phyloP scores from a whole-genome alignment of 2,888 invertebrate genomes.

The Epinotia nisella region DNA sequence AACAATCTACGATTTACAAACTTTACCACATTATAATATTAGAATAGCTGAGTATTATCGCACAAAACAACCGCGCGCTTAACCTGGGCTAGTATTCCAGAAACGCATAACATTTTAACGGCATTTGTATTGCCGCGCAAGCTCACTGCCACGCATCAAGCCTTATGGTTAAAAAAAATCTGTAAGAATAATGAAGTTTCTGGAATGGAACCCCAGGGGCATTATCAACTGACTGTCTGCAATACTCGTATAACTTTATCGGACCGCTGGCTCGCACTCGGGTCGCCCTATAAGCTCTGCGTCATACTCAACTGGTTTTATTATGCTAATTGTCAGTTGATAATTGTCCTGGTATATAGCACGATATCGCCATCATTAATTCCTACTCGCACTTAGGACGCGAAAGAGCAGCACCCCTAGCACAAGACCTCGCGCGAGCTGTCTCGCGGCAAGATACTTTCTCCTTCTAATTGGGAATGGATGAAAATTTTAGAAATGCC shows the following conservation, averaged over 20 bases:
- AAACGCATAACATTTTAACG: neutral
- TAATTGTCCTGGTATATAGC: constrained; percentile 2
- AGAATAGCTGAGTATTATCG: neutral
- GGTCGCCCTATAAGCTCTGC: neutral
- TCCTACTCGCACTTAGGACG: neutral
- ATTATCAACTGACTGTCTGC: neutral
- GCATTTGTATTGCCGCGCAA: too few relatives aligned
- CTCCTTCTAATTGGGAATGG: too few relatives aligned
- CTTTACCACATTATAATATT: too few relatives aligned
- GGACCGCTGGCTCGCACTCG: neutral
- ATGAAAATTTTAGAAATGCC: too few relatives aligned
- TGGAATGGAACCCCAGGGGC: neutral
- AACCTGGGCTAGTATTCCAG: neutral
- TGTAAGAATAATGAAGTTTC: neutral
- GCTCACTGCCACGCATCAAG: neutral
- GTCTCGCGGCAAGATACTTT: too few relatives aligned
- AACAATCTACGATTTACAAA: too few relatives aligned
- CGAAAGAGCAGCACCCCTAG: neutral
- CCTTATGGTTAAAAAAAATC: neutral
- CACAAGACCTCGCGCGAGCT: too few relatives aligned
- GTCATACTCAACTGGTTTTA: neutral
- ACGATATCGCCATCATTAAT: neutral
- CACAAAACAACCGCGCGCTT: constrained; percentile 1
- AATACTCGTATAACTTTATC: neutral
- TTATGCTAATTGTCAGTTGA: neutral